A percentile compares a stretch with the other conserved stretches of the same genome.
These are phyloP conservation scores for Schizothorax lantsangensis DNA, from an alignment of 2,797 vertebrate genomes.

Conservation along the genomic window DNA sequence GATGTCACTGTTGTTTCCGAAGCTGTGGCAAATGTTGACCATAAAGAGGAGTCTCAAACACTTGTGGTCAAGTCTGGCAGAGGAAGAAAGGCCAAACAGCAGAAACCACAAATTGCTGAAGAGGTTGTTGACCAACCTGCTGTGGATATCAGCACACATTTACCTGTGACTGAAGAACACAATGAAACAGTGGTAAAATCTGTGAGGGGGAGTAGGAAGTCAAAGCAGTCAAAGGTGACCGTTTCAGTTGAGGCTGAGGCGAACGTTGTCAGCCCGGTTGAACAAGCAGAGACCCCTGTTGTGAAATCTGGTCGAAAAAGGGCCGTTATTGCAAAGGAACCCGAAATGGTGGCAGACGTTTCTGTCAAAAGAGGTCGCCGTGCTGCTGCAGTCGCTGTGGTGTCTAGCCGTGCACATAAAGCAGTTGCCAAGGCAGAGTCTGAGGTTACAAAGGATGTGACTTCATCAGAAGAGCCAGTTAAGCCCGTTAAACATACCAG, in stretches of 20 bases:
- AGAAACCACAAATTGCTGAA: slow-evolving; percentile 36
- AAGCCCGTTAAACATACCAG: not conserved
- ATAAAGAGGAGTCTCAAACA: slow-evolving; percentile 7
- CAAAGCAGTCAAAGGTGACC: slow-evolving; percentile 53
- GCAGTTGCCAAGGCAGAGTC: not conserved
- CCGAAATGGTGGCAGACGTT: not conserved
- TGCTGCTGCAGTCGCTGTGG: slow-evolving; percentile 23
- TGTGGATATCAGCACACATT: slow-evolving; percentile 35
- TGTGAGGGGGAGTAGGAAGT: slow-evolving; percentile 58
- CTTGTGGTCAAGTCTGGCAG: slow-evolving; percentile 29
- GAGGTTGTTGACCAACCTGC: not conserved
- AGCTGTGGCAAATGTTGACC: not conserved
- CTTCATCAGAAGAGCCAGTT: slow-evolving; percentile 9
- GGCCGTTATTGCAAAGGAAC: not conserved
- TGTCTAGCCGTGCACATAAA: slow-evolving; percentile 52
- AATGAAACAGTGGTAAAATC: slow-evolving; percentile 42
- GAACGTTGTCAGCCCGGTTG: not conserved
- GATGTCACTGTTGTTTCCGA: not conserved
- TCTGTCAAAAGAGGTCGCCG: slow-evolving; percentile 51
- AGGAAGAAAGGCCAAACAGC: slow-evolving; percentile 44
- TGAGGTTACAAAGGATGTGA: not conserved
- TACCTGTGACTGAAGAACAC: slow-evolving; percentile 14
- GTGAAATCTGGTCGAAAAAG: slow-evolving; percentile 44
- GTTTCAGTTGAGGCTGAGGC: slow-evolving; percentile 22
- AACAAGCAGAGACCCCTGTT: not conserved